Percentiles rank a stretch among this genome's conserved stretches.
These are phyloP conservation scores for Phrynocephalus vlangalii DNA, from an alignment of 2,797 vertebrate species.

Conservation along the genomic window DNA sequence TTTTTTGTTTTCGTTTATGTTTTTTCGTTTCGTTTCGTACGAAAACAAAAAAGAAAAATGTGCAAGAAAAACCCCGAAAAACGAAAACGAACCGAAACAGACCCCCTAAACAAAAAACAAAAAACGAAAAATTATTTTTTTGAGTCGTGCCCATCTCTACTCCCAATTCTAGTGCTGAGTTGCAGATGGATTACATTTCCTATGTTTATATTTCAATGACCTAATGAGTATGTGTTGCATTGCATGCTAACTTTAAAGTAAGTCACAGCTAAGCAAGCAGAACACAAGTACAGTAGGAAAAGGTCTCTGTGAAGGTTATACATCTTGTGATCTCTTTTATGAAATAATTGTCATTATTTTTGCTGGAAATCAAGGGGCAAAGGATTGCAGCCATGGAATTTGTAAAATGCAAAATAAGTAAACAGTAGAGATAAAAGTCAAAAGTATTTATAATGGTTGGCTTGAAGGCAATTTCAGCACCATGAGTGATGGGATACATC, in stretches of 20 bases:
- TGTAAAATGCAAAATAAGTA: background rate
- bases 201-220: slow-evolving; percentile 2
- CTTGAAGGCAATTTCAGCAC: too few relatives aligned
- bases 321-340: slow-evolving; percentile 21
- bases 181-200: slow-evolving; percentile 6
- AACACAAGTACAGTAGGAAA: background rate
- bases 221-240: background rate
- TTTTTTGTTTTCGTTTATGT: too few relatives aligned
- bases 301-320: background rate
- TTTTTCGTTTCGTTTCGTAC: too few relatives aligned
- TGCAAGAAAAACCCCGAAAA: too few relatives aligned
- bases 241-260: background rate
- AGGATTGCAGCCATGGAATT: background rate
- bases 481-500: too few relatives aligned
- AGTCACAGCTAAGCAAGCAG: background rate
- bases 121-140: too few relatives aligned
- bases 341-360: background rate
- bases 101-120: too few relatives aligned
- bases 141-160: too few relatives aligned
- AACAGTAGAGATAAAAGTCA: background rate
- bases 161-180: slow-evolving; percentile 12
- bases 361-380: too few relatives aligned
- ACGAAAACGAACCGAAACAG: too few relatives aligned
- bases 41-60: too few relatives aligned
- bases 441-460: background rate